Conservation (phyloP, 2,888 invertebrate species). For the Acronicta aceris region DNA sequence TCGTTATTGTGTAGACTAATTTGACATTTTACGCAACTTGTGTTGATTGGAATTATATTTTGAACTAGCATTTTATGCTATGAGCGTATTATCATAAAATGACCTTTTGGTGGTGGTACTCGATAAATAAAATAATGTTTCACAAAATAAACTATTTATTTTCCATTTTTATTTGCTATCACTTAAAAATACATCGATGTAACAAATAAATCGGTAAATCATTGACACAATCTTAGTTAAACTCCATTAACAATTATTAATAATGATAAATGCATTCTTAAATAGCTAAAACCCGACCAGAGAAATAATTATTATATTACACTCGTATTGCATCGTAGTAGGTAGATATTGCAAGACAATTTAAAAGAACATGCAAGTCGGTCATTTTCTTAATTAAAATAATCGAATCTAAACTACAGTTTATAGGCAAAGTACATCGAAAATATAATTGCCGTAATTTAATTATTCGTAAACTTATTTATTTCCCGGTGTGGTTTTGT, state of each 20-base stretch:
- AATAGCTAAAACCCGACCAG: constrained; percentile 59
- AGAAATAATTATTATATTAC: constrained; percentile 45
- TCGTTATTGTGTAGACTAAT: no score
- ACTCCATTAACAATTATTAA: constrained; percentile 68
- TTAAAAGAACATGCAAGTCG: constrained; percentile 20
- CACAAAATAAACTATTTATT: constrained; percentile 83
- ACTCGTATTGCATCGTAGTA: constrained; percentile 32
- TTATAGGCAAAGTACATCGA: constrained; percentile 17
- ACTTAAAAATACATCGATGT: constrained; percentile 84
- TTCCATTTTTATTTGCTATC: constrained; percentile 69
- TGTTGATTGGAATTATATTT: no score
- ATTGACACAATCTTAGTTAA: constrained; percentile 77
- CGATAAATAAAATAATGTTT: constrained; percentile 22
- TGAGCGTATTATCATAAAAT: no score
- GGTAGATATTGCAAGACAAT: constrained; percentile 34
- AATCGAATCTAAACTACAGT: constrained; percentile 10
- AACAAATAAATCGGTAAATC: constrained; percentile 80
- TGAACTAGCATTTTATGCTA: no score
- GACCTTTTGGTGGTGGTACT: background rate
- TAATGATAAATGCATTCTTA: constrained; percentile 81
- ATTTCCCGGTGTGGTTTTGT: constrained; percentile 51
- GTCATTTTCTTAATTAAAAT: constrained; percentile 14
- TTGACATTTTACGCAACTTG: no score
- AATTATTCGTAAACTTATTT: constrained; percentile 16
- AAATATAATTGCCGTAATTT: constrained; percentile 5